Base-by-base conservation (phyloP, 2,888 invertebrate genomes). In the Cynaeus angustus region DNA sequence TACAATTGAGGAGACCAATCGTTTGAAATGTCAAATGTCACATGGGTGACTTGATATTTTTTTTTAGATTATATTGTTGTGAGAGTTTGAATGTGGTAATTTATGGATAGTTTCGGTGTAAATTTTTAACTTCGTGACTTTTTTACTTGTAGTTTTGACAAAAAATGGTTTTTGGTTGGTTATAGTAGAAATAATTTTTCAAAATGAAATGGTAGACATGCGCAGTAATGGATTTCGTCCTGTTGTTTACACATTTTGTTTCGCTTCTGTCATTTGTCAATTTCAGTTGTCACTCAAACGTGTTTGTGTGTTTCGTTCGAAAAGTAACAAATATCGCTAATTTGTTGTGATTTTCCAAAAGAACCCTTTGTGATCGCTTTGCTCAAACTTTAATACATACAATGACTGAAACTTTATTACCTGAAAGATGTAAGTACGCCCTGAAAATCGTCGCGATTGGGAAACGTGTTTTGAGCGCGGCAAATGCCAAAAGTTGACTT, bases 401-500 rank as follows among this genome's bases (percentile, higher is more conserved):
- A 7, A 71, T 72, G 68, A 50, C 71, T 3, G 68, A 72, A 53
- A 41, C 45, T 7, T 43, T 72, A 33, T 33, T 66, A 53, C 28
- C 46, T 8, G 68, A 62, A 58, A 37, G 38, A 50, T 70, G 67
- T 69, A 50, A 74, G 70, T 68, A 50, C 7, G 37, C n/a, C 13
- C 21, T 7, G 16, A 67, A 69, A 56, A 10, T 50, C 8, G 37
- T 7, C 10, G 12, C 9, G 9, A 53, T 52, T 12, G 10, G 28
- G 21, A 61, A 61, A 55, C 37, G 58, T 64, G 61, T 10, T 66
- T 50, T 5, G 53, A 38, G 55, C 58, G 72, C 65, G 52, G 45
- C 66, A 76, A 79, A 77, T 77, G 79, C 76, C 78, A 80, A 79
- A 70, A 79, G 78, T 79, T 75, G 77, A 74, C 78, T 78, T 74